phyloP scores from a whole-genome alignment of 2,888 invertebrate species.

The Quadroppia sp. region DNA sequence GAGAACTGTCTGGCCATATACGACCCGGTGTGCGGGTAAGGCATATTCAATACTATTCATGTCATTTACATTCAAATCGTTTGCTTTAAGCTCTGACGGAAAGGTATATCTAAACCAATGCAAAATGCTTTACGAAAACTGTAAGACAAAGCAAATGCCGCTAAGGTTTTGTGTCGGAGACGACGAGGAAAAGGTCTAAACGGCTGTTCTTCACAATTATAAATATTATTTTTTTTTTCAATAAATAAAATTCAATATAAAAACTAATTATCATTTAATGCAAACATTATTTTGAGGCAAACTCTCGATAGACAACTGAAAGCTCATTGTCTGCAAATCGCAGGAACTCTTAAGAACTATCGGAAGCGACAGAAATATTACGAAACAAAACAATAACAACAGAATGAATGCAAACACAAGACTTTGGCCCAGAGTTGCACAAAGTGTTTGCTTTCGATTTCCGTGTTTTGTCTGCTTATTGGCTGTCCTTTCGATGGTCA shows the following conservation, averaged over 20 bases:
- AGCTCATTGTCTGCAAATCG: constrained; percentile 14
- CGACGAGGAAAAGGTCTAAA: constrained; percentile 33
- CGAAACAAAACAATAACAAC: constrained; percentile 18
- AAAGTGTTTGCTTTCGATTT: not conserved
- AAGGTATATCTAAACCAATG: constrained; percentile 49
- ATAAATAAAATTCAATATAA: not conserved
- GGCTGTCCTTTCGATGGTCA: not conserved
- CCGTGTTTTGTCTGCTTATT: not conserved
- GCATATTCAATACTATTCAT: not conserved
- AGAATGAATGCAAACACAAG: not conserved
- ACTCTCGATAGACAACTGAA: not conserved
- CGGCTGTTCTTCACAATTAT: not conserved
- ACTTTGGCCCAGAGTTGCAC: constrained; percentile 7
- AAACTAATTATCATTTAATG: not conserved
- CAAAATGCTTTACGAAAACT: constrained; percentile 49
- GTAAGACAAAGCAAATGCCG: constrained; percentile 47
- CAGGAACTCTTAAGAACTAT: not conserved
- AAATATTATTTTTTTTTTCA: not conserved
- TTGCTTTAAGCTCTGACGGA: constrained; percentile 45
- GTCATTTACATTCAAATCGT: not conserved
- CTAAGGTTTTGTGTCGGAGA: constrained; percentile 44
- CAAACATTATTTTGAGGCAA: constrained; percentile 12
- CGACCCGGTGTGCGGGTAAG: constrained; percentile 47
- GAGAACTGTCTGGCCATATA: constrained; percentile 46
- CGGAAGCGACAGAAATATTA: constrained; percentile 22